These are phyloP conservation scores for Reinhardtius hippoglossoides DNA, from an alignment of 2,113 vertebrate genomes.

Conservation along the genomic window DNA sequence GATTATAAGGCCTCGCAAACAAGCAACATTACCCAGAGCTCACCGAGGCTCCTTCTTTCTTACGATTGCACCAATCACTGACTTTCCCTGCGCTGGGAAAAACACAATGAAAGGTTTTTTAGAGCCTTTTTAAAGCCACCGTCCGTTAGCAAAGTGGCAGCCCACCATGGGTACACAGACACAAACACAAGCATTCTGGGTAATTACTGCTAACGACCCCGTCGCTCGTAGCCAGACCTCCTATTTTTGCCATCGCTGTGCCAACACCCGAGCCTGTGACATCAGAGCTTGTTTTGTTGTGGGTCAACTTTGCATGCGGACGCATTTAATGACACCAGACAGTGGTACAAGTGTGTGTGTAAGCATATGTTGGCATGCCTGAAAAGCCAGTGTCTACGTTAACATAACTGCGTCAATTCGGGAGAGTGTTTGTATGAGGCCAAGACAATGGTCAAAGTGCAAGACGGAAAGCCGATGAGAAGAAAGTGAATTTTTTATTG, in stretches of 20 bases:
- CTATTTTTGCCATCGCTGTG: conserved; percentile 73
- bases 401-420: conserved; percentile 35
- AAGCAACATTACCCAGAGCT: conserved; percentile 59
- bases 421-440: conserved; percentile 29
- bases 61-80: conserved; percentile 50
- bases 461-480: conserved; percentile 40
- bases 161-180: conserved; percentile 73
- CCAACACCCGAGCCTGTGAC: conserved; percentile 77
- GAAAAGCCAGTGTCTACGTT: conserved; percentile 28
- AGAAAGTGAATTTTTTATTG: conserved; percentile 45
- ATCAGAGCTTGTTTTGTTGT: conserved; percentile 81
- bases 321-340: conserved; percentile 75
- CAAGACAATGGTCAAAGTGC: conserved; percentile 47
- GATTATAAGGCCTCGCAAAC: conserved; percentile 66
- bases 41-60: conserved; percentile 32
- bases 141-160: conserved; percentile 75
- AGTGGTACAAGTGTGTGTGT: conserved; percentile 49
- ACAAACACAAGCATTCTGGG: conserved; percentile 77
- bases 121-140: conserved; percentile 67
- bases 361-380: conserved; percentile 42
- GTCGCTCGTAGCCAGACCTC: conserved; percentile 69
- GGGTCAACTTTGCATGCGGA: conserved; percentile 76
- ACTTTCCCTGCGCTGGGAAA: conserved; percentile 70
- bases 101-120: conserved; percentile 75
- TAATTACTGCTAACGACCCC: conserved; percentile 81